Conservation (phyloP, 2,888 invertebrate genomes). For the Sphaerophoria rueppellii region DNA sequence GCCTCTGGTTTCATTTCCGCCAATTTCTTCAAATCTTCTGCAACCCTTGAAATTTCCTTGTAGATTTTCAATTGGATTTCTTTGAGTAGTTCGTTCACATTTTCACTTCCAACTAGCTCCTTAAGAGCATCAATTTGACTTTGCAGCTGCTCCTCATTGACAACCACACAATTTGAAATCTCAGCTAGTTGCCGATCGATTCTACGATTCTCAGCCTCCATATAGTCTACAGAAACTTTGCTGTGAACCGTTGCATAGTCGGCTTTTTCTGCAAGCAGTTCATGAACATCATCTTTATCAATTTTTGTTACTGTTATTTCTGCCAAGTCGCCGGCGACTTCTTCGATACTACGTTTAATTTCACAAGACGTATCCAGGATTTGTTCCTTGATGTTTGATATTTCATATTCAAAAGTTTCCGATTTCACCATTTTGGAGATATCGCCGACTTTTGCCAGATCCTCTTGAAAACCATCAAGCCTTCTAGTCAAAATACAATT, state of each 20-base stretch:
- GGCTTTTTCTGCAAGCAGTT: constrained; percentile 89
- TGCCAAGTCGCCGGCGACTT: constrained; percentile 59
- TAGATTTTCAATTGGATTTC: constrained; percentile 87
- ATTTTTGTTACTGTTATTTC: constrained; percentile 86
- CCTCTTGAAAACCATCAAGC: not conserved
- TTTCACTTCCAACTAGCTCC: constrained; percentile 85
- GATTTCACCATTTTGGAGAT: not conserved
- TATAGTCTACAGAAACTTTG: constrained; percentile 89
- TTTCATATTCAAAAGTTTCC: constrained; percentile 8
- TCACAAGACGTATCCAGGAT: not conserved
- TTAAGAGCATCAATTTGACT: constrained; percentile 86
- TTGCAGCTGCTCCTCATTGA: constrained; percentile 77
- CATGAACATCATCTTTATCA: constrained; percentile 88
- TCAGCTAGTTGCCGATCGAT: constrained; percentile 78
- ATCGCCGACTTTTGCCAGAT: not conserved
- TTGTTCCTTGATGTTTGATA: not conserved
- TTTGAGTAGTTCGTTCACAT: constrained; percentile 86
- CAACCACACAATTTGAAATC: constrained; percentile 75
- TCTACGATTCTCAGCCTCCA: constrained; percentile 84
- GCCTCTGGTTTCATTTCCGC: constrained; percentile 79
- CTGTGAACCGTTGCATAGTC: constrained; percentile 87
- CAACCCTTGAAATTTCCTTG: constrained; percentile 78
- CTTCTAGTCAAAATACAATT: constrained; percentile 29
- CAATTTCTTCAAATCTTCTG: constrained; percentile 77
- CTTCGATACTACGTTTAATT: constrained; percentile 13